These are phyloP conservation scores for Myiozetetes cayanensis DNA, from an alignment of 2,113 vertebrate species.

Conservation along the genomic window DNA sequence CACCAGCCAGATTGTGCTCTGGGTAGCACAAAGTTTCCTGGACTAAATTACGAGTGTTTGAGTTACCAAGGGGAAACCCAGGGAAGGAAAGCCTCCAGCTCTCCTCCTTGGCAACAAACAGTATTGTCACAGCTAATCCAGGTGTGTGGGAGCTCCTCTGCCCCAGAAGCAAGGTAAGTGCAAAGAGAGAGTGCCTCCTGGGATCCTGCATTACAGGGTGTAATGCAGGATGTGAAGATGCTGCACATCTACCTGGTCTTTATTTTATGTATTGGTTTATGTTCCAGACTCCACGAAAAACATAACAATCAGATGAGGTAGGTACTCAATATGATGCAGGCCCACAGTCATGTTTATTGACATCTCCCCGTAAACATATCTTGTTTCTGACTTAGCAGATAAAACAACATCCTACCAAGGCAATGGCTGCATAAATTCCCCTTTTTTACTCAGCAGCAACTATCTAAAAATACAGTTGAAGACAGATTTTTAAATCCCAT, in stretches of 20 bases:
- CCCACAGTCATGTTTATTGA: background rate
- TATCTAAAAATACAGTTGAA: background rate
- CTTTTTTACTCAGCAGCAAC: background rate
- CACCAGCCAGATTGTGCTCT: background rate
- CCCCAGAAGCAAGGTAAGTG: background rate
- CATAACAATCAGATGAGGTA: no score
- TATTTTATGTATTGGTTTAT: background rate
- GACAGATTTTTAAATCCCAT: background rate
- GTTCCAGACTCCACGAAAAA: background rate
- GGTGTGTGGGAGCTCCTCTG: background rate
- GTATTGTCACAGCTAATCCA: background rate
- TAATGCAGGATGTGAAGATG: background rate
- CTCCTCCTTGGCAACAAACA: background rate
- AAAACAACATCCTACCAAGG: background rate
- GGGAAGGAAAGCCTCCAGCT: background rate
- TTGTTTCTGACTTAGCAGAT: background rate
- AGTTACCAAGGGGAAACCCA: background rate
- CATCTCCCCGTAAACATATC: background rate
- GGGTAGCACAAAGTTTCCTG: background rate
- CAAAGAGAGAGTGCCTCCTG: background rate
- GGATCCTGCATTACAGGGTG: background rate
- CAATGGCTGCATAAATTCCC: background rate
- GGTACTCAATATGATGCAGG: background rate
- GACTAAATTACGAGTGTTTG: background rate
- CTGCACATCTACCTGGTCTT: background rate